A percentile compares a stretch with the other conserved stretches of the same genome.
These are phyloP conservation scores for Melanogrammus aeglefinus DNA, from an alignment of 2,797 vertebrate genomes.

Conservation along the genomic window DNA sequence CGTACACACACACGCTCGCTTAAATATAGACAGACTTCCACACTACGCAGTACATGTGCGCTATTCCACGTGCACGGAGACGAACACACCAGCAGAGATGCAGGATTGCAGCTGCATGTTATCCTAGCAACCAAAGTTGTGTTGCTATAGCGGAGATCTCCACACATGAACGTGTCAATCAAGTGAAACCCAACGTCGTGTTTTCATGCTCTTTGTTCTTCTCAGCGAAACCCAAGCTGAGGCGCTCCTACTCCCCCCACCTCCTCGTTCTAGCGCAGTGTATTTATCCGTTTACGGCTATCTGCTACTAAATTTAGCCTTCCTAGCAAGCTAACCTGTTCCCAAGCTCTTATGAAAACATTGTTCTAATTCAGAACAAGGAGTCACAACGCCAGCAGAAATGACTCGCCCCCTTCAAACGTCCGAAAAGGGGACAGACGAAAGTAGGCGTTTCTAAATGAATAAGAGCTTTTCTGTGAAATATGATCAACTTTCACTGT, in stretches of 20 bases:
- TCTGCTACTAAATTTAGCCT: slow-evolving; percentile 48
- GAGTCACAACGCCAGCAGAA: slow-evolving; percentile 20
- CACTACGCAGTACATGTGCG: slow-evolving; percentile 17
- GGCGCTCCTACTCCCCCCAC: background rate
- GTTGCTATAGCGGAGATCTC: slow-evolving; percentile 77
- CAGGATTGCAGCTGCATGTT: slow-evolving; percentile 82
- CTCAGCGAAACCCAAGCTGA: slow-evolving; percentile 4
- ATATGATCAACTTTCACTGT: slow-evolving; percentile 3
- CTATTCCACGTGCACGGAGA: slow-evolving; percentile 61
- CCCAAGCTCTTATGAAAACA: slow-evolving; percentile 6
- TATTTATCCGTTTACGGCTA: slow-evolving; percentile 56
- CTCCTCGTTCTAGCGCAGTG: slow-evolving; percentile 22
- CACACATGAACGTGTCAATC: slow-evolving; percentile 87
- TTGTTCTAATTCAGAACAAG: slow-evolving; percentile 20
- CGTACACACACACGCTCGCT: slow-evolving; percentile 27
- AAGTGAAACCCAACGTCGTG: slow-evolving; percentile 41
- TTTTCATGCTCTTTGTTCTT: slow-evolving; percentile 22
- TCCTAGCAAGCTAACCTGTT: slow-evolving; percentile 28
- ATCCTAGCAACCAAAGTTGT: slow-evolving; percentile 83
- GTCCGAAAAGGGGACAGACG: background rate
- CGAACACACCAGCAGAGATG: slow-evolving; percentile 48
- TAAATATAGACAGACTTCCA: slow-evolving; percentile 11
- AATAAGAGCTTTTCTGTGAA: slow-evolving; percentile 15
- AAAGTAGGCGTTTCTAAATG: slow-evolving; percentile 14
- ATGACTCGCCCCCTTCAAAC: background rate